These are phyloP conservation scores for Aythya baeri DNA, from an alignment of 2,113 vertebrate genomes.

Conservation along the genomic window DNA sequence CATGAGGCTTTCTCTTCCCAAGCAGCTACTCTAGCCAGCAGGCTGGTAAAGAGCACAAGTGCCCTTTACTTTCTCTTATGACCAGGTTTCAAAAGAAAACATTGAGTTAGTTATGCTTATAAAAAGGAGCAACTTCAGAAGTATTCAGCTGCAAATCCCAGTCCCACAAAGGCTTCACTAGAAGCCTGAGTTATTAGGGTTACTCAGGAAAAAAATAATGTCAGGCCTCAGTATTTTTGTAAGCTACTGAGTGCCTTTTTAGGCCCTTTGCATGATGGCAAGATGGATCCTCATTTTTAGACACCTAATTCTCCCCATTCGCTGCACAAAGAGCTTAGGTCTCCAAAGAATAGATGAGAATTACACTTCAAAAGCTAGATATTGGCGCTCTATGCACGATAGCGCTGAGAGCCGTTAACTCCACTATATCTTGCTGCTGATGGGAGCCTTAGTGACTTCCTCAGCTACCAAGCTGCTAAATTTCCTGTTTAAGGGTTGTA, in stretches of 20 bases:
- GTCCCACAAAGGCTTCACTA: background rate
- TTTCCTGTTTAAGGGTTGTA: conserved; percentile 27
- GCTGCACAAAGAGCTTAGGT: background rate
- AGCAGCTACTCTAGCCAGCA: background rate
- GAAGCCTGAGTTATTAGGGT: background rate
- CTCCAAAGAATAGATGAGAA: conserved; percentile 1
- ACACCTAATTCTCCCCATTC: background rate
- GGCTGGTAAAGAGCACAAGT: background rate
- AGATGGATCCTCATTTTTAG: background rate
- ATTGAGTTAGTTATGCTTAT: background rate
- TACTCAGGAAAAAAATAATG: background rate
- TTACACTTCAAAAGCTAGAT: background rate
- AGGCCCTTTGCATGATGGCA: background rate
- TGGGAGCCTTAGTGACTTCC: background rate
- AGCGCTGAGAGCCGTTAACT: background rate
- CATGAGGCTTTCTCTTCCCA: background rate
- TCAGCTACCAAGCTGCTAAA: conserved; percentile 31
- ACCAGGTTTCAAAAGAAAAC: background rate
- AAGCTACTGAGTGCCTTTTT: background rate
- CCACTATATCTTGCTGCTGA: background rate
- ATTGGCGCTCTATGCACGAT: background rate
- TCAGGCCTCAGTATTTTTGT: background rate
- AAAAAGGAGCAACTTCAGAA: background rate
- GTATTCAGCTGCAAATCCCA: background rate
- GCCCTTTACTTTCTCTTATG: background rate